Evolutionary conservation across 2,113 vertebrate species (phyloP), one percentile per base, ranked within the genome.

Genomic region (Epinephelus fuscoguttatus): DNA sequence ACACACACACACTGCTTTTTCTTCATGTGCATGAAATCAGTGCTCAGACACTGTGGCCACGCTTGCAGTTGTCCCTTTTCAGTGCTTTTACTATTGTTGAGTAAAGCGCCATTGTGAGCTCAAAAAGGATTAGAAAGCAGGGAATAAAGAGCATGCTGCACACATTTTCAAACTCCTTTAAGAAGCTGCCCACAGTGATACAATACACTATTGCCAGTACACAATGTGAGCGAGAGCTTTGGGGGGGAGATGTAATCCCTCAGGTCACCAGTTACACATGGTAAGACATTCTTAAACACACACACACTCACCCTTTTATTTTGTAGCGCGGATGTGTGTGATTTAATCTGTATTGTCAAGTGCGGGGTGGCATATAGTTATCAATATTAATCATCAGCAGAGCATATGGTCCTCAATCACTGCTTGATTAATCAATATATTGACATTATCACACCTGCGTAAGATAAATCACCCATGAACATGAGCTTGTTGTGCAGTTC

Each of bases 381-480:
- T 94, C 91, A 91, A 93, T 93, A 87, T 89, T 89, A 86, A 92
- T 91, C 88, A 93, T 86, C 87, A 70, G 84, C 6, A 14, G 77
- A 84, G 74, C 81, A 89, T 88, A 81, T 85, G 87, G 84, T 83
- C 84, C 79, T 91, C 86, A 85, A 82, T 92, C 86, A 88, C 47
- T 3, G 72, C 75, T 90, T 90, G 86, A 92, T 93, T 78, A 74
- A 93, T 94, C 91, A 83, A 93, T 89, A 80, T 90, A 92, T 94
- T 81, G 92, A 90, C 87, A 81, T 80, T 70, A 85, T 93, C 84
- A 68, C 84, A 91, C 88, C 94, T 87, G 88, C 57, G 3, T 59
- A 81, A 90, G 91, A 94, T 88, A 89, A 90, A 92, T 93, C 92
- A 92, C 86, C 86, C 64, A 10, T 89, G 85, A 84, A 88, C 91